These are phyloP conservation scores for Myotis pilosus DNA, from an alignment of 2,797 vertebrate species.

Conservation along the genomic window DNA sequence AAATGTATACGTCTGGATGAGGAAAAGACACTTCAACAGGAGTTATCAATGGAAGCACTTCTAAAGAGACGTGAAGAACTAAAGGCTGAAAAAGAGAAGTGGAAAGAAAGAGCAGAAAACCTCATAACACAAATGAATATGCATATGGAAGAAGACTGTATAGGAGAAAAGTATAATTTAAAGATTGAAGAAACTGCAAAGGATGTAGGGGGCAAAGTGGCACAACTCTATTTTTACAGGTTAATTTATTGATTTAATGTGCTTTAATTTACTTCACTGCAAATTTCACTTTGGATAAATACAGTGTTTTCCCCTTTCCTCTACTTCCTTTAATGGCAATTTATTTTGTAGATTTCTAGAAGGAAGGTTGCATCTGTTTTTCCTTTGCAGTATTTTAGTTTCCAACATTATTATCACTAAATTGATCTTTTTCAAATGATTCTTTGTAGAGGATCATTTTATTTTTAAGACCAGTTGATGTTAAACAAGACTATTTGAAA, in stretches of 20 bases:
- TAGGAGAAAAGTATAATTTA: slow-evolving; percentile 87
- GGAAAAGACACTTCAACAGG: slow-evolving; percentile 85
- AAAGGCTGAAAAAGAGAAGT: not conserved
- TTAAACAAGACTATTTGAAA: not conserved
- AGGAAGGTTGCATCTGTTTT: not conserved
- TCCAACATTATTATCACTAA: not conserved
- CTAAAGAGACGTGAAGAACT: not conserved
- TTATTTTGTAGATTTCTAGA: not conserved
- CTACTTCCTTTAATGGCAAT: not conserved
- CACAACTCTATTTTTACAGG: slow-evolving; percentile 93
- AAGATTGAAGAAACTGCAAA: slow-evolving; percentile 88
- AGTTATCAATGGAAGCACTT: slow-evolving; percentile 56
- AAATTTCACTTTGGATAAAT: not conserved
- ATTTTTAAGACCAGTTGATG: not conserved
- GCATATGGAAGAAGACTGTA: slow-evolving; percentile 83
- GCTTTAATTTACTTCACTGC: not conserved
- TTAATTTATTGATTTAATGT: not conserved
- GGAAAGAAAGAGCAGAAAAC: slow-evolving; percentile 85
- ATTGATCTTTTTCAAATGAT: not conserved
- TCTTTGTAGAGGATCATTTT: not conserved
- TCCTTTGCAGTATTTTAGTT: not conserved
- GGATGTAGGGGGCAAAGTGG: slow-evolving; percentile 90
- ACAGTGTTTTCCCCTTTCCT: not conserved
- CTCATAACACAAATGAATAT: slow-evolving; percentile 85
- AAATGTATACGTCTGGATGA: slow-evolving; percentile 86